Base-by-base conservation (phyloP, 1,140 invertebrate species). In the Drosophila rufa region DNA sequence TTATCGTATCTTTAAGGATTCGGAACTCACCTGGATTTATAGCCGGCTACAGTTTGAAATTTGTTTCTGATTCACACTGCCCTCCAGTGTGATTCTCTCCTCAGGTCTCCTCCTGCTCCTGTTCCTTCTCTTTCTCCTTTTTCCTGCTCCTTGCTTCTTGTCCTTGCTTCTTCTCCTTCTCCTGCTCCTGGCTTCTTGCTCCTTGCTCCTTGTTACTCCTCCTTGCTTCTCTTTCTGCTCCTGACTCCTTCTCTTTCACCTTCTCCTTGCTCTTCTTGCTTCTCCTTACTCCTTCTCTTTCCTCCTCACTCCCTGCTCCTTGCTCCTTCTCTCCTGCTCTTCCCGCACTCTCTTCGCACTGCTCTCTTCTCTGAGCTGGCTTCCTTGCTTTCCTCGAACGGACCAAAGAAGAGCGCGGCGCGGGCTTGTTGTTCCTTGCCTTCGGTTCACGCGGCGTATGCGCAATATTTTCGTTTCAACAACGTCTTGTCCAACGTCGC, bases 371-470 rank as follows among this genome's bases (percentile, higher is more conserved):
- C 8, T 40, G 36, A 45, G 48, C 40, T 43, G 40, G 7, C 38
- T 65, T 33, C 6, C 43, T 25, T 51, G 19, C 33, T 60, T 55
- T 45, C 36, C 33, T 33, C 30, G 4, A 27, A 22, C 30, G 14
- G 14, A 17, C 45, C 0, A 6, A 27, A 14, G 27, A 36, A 17
- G 40, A 40, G 66, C 65, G 51, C 64, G 36, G n/a, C 53, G 19
- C 27, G n/a, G 17, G 25, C 30, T 57, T 74, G 58, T 57, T 80
- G 43, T 48, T 62, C 43, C 46, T 64, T 48, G 46, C 38, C 43
- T 66, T 79, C 58, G 79, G 66, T 87, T 80, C 77, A 83, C 83
- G 58, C 76, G 84, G 80, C 84, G 84, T 87, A 87, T 87, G 80
- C 80, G 84, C 78, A 80, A 84, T 87, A 75, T 83, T 76, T 60